Conservation (phyloP, 2,113 vertebrate genomes). For the Campylomormyrus numenius region DNA sequence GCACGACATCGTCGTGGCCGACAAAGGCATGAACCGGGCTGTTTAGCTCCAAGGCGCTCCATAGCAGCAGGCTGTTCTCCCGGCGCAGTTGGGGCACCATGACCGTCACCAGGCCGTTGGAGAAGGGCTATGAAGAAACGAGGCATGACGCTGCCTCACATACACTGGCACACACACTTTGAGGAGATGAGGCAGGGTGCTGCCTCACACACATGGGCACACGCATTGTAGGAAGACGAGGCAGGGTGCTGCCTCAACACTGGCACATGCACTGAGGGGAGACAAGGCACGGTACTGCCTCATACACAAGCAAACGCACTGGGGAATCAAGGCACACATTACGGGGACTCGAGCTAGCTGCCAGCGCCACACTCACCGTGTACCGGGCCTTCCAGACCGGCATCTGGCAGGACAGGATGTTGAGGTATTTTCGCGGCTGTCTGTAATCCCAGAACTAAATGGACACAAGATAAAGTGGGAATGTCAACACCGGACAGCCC, state of each 20-base stretch:
- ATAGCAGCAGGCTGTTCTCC: slow-evolving; percentile 91
- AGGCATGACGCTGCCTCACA: not conserved
- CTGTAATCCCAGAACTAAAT: slow-evolving; percentile 94
- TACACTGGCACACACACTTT: slow-evolving; percentile 42
- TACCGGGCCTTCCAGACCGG: slow-evolving; percentile 97
- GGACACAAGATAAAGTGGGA: not conserved
- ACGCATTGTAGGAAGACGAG: slow-evolving; percentile 42
- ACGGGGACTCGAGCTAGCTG: not conserved
- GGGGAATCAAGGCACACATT: not conserved
- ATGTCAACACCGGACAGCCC: not conserved
- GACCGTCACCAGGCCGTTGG: slow-evolving; percentile 87
- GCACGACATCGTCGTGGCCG: slow-evolving; percentile 90
- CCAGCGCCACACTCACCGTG: slow-evolving; percentile 66
- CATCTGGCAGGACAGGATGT: slow-evolving; percentile 90
- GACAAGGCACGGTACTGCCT: not conserved
- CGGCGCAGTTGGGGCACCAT: slow-evolving; percentile 95
- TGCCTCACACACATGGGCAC: no score
- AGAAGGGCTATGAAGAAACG: slow-evolving; percentile 73
- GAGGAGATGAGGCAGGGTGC: not conserved
- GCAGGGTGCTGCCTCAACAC: not conserved
- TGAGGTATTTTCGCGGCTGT: slow-evolving; percentile 94
- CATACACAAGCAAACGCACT: slow-evolving; percentile 27
- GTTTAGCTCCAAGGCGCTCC: slow-evolving; percentile 88
- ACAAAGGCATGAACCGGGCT: slow-evolving; percentile 93
- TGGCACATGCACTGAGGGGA: slow-evolving; percentile 43